phyloP scores from a whole-genome alignment of 2,888 invertebrate species.

The Coremacera marginata region DNA sequence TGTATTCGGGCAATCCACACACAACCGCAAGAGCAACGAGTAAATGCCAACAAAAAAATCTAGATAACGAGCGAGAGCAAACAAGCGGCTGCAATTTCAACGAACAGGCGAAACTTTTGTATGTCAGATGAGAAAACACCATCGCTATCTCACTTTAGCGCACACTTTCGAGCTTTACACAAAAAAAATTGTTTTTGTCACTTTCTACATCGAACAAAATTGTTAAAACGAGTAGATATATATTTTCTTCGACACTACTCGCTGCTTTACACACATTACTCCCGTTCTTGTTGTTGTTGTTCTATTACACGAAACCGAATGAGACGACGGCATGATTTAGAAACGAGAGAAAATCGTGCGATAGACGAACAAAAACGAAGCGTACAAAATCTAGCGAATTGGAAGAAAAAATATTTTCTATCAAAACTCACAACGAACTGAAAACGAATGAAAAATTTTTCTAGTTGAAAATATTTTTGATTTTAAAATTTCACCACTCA shows the following conservation, averaged over 20 bases:
- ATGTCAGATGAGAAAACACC: not conserved
- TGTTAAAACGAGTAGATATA: conserved; percentile 28
- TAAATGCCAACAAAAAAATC: conserved; percentile 20
- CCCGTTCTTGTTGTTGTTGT: conserved; percentile 23
- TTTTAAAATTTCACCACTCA: conserved; percentile 37
- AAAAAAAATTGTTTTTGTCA: not conserved
- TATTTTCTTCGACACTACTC: conserved; percentile 39
- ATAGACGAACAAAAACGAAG: conserved; percentile 41
- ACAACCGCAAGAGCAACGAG: conserved; percentile 45
- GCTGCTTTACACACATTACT: conserved; percentile 32
- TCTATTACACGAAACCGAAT: conserved; percentile 29
- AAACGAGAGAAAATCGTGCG: conserved; percentile 44
- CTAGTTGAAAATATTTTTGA: conserved; percentile 23
- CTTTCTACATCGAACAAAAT: conserved; percentile 10
- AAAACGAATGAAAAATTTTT: conserved; percentile 4
- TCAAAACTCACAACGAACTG: conserved; percentile 44
- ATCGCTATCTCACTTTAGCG: not conserved
- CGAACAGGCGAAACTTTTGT: not conserved
- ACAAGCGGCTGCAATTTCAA: conserved; percentile 14
- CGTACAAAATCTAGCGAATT: conserved; percentile 36
- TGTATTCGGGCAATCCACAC: conserved; percentile 46
- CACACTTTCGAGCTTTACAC: not conserved
- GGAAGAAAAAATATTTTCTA: conserved; percentile 42
- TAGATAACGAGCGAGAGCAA: conserved; percentile 13
- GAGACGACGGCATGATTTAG: conserved; percentile 35